Evolutionary conservation across 2,888 invertebrate species (phyloP).

Genomic region (Ormyrus pomaceus): DNA sequence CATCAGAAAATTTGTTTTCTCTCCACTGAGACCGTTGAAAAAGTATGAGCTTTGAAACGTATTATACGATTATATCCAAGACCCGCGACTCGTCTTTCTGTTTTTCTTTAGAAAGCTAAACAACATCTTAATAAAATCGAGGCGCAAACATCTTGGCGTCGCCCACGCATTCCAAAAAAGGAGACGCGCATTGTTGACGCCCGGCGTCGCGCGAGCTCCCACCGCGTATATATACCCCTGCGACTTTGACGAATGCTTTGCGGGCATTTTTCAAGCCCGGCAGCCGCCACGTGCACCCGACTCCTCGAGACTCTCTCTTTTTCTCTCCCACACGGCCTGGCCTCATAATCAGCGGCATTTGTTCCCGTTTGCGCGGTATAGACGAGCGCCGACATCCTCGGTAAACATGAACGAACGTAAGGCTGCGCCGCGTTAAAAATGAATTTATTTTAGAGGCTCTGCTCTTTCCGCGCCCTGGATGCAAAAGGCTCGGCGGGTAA

Average conservation of each 20-base stretch:
- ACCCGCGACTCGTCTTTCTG: too few relatives aligned
- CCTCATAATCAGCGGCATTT: constrained; percentile 36
- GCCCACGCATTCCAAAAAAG: too few relatives aligned
- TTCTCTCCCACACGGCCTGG: background rate
- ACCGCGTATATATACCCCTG: background rate
- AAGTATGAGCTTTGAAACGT: too few relatives aligned
- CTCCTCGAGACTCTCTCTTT: background rate
- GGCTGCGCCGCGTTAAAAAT: constrained; percentile 22
- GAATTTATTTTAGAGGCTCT: constrained; percentile 32
- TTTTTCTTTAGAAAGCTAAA: too few relatives aligned
- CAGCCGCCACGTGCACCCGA: background rate
- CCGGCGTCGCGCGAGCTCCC: background rate
- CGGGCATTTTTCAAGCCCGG: constrained; percentile 9
- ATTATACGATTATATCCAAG: too few relatives aligned
- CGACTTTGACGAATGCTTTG: constrained; percentile 34
- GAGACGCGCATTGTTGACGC: background rate
- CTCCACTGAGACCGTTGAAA: too few relatives aligned
- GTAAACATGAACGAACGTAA: background rate
- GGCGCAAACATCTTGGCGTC: too few relatives aligned
- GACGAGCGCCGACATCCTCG: background rate
- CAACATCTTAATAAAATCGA: too few relatives aligned
- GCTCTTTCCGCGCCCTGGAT: constrained; percentile 3
- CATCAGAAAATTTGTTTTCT: too few relatives aligned
- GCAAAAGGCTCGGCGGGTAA: background rate
- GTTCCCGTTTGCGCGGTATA: background rate